These are phyloP conservation scores for Armadillidium nasatum DNA, from an alignment of 1,140 invertebrate species.

Conservation along the genomic window DNA sequence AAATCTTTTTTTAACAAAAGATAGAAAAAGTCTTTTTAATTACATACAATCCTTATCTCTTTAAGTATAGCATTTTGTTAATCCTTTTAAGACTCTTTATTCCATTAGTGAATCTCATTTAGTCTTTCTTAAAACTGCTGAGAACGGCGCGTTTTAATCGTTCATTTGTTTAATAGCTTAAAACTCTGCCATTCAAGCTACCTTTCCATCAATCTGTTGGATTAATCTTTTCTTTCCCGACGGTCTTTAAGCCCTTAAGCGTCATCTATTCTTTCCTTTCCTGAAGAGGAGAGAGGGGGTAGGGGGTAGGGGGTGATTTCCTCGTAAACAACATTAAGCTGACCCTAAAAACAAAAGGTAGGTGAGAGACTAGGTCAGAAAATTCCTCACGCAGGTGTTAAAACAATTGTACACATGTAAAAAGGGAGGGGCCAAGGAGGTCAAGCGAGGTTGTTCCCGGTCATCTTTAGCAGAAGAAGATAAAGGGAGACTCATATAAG, in stretches of 20 bases:
- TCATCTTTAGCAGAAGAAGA: background rate
- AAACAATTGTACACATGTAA: constrained; percentile 4
- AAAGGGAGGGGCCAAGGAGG: background rate
- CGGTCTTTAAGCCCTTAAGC: background rate
- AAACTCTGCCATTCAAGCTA: background rate
- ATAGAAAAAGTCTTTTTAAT: background rate
- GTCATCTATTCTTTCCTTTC: background rate
- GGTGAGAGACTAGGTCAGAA: background rate
- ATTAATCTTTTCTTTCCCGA: background rate
- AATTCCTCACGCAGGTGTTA: background rate
- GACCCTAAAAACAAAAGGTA: constrained; percentile 7
- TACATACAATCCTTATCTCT: background rate
- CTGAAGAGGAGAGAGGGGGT: no score
- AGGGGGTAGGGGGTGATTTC: no score
- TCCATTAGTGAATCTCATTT: background rate
- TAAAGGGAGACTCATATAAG: background rate
- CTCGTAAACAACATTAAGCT: background rate
- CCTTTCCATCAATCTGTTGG: constrained; percentile 6
- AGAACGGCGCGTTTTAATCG: background rate
- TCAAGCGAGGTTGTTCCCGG: background rate
- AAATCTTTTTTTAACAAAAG: no score
- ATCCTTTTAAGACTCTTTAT: background rate
- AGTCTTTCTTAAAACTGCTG: constrained; percentile 8
- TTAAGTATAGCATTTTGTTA: constrained; percentile 2
- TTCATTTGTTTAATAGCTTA: constrained; percentile 6